A percentile compares a stretch with the other conserved stretches of the same genome.
Evolutionary conservation across 2,888 invertebrate genomes (phyloP).

Genomic region (Aspidiotus rigidus): DNA sequence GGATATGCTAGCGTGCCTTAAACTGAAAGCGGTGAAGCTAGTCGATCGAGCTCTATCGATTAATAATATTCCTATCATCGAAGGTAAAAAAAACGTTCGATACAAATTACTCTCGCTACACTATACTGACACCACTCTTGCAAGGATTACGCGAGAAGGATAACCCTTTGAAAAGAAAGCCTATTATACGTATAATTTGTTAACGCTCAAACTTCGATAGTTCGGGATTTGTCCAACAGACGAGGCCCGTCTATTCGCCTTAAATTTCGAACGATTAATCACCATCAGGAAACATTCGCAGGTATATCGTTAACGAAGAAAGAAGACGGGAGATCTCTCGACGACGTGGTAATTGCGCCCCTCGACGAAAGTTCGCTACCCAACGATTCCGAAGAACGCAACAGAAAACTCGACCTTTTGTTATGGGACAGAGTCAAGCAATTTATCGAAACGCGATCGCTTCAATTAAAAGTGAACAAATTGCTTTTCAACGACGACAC

Average conservation of each 20-base stretch:
- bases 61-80: constrained; percentile 51
- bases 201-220: too few relatives aligned
- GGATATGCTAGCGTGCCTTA: constrained; percentile 60
- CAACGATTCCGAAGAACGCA: constrained; percentile 35
- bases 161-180: too few relatives aligned
- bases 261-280: too few relatives aligned
- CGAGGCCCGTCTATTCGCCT: too few relatives aligned
- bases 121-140: too few relatives aligned
- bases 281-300: constrained; percentile 16
- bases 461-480: constrained; percentile 64
- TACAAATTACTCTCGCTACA: too few relatives aligned
- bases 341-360: constrained; percentile 11
- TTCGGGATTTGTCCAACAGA: too few relatives aligned
- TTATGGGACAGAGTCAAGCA: constrained; percentile 39
- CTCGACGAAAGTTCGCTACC: constrained; percentile 29
- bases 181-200: too few relatives aligned
- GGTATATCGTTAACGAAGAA: constrained; percentile 50
- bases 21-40: constrained; percentile 58
- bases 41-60: constrained; percentile 56
- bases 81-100: constrained; percentile 18
- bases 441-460: constrained; percentile 40
- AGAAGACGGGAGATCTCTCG: constrained; percentile 36
- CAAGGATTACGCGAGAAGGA: too few relatives aligned
- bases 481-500: constrained; percentile 63
- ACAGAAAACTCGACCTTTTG: constrained; percentile 39